phyloP scores from a whole-genome alignment of 2,797 vertebrate species.

The Pachyuromys duprasi region DNA sequence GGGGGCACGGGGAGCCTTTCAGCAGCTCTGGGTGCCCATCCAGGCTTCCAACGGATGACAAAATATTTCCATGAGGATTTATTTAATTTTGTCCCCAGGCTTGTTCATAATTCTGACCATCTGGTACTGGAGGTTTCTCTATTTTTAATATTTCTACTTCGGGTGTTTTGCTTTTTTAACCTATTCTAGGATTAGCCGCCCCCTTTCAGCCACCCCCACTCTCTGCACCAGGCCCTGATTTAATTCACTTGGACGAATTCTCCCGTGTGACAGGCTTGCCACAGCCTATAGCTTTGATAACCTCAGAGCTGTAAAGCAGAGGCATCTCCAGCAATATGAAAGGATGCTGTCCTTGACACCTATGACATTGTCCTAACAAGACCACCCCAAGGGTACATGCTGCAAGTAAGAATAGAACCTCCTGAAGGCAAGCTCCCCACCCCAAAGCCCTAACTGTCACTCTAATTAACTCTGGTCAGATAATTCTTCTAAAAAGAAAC shows the following conservation, averaged over 20 bases:
- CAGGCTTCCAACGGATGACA: slow-evolving; percentile 74
- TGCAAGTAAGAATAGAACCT: neutral
- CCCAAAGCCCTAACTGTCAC: neutral
- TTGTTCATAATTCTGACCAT: slow-evolving; percentile 81
- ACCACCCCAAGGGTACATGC: neutral
- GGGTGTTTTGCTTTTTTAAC: slow-evolving; percentile 80
- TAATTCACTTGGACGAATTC: slow-evolving; percentile 58
- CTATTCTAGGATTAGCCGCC: slow-evolving; percentile 79
- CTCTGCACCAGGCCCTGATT: slow-evolving; percentile 59
- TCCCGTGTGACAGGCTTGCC: slow-evolving; percentile 16
- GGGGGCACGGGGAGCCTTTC: slow-evolving; percentile 49
- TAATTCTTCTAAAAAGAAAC: neutral
- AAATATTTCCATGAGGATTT: slow-evolving; percentile 79
- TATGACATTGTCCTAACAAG: neutral
- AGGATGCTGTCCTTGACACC: neutral
- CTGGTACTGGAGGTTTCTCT: slow-evolving; percentile 82
- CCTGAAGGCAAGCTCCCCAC: neutral
- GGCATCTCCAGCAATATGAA: neutral
- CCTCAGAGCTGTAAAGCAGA: slow-evolving; percentile 8
- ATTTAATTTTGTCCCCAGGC: slow-evolving; percentile 80
- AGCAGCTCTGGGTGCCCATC: slow-evolving; percentile 58
- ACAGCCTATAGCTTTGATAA: slow-evolving; percentile 41
- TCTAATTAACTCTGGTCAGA: neutral
- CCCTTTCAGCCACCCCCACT: slow-evolving; percentile 74
- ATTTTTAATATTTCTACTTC: slow-evolving; percentile 84